Conservation (phyloP, 2,888 invertebrate species). For the Azorinus chamasolen region DNA sequence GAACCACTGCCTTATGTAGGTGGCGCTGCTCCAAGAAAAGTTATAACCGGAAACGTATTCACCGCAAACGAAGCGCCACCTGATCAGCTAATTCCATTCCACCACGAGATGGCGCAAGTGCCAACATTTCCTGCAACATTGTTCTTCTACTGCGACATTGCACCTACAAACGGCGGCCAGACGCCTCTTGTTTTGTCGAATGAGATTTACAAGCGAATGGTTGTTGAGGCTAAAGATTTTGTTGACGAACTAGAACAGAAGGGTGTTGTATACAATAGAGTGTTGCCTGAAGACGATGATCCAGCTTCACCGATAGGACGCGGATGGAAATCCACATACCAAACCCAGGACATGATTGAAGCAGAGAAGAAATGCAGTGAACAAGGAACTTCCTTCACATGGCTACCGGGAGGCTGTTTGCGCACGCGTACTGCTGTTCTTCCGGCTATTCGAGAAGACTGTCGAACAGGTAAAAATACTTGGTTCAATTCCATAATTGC, state of each 20-base stretch:
- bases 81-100: constrained; percentile 76
- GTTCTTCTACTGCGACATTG: constrained; percentile 76
- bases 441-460: constrained; percentile 70
- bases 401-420: constrained; percentile 74
- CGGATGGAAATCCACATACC: constrained; percentile 79
- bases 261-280: constrained; percentile 71
- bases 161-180: constrained; percentile 72
- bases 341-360: constrained; percentile 63
- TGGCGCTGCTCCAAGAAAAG: constrained; percentile 71
- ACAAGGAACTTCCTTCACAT: constrained; percentile 71
- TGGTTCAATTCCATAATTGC: constrained; percentile 81
- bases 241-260: constrained; percentile 66
- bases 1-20: constrained; percentile 76
- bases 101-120: constrained; percentile 82
- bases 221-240: constrained; percentile 59
- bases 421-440: constrained; percentile 72
- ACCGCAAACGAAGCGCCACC: constrained; percentile 80
- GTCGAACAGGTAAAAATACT: constrained; percentile 70
- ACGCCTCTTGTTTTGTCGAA: constrained; percentile 76
- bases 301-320: constrained; percentile 76
- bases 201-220: constrained; percentile 67
- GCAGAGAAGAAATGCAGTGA: constrained; percentile 70
- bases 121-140: constrained; percentile 72
- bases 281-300: constrained; percentile 76
- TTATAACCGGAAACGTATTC: constrained; percentile 73